Conservation (phyloP, 2,113 vertebrate genomes). For the Boulengerochromis microlepis region DNA sequence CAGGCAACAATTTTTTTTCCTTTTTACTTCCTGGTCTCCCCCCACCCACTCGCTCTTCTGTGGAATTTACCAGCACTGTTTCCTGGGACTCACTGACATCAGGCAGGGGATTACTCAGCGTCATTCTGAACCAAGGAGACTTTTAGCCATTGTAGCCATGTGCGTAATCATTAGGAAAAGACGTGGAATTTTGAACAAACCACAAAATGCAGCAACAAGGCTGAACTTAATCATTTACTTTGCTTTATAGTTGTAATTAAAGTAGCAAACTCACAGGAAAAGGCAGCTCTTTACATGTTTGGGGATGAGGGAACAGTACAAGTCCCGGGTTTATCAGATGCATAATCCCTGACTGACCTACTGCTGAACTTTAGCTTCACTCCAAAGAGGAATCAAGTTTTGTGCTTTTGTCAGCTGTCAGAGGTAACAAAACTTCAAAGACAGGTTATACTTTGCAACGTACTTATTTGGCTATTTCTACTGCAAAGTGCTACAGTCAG, state of each 20-base stretch:
- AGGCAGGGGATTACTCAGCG: neutral
- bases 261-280: neutral
- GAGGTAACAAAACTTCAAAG: neutral
- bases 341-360: neutral
- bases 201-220: neutral
- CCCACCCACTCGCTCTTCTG: neutral
- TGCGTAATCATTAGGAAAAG: neutral
- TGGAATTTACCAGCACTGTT: constrained; percentile 45
- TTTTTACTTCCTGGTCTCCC: constrained; percentile 26
- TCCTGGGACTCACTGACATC: constrained; percentile 23
- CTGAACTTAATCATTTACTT: constrained; percentile 3
- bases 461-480: neutral
- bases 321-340: neutral
- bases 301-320: neutral
- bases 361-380: neutral
- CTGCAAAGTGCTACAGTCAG: neutral
- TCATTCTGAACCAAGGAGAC: neutral
- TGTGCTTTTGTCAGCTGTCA: neutral
- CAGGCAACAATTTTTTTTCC: constrained; percentile 5
- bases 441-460: neutral
- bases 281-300: neutral
- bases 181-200: neutral
- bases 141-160: neutral
- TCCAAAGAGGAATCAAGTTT: neutral
- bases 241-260: neutral